Percentiles rank a stretch among this genome's conserved stretches.
These are phyloP conservation scores for Drosophila nannoptera DNA, from an alignment of 1,140 invertebrate genomes.

Conservation along the genomic window DNA sequence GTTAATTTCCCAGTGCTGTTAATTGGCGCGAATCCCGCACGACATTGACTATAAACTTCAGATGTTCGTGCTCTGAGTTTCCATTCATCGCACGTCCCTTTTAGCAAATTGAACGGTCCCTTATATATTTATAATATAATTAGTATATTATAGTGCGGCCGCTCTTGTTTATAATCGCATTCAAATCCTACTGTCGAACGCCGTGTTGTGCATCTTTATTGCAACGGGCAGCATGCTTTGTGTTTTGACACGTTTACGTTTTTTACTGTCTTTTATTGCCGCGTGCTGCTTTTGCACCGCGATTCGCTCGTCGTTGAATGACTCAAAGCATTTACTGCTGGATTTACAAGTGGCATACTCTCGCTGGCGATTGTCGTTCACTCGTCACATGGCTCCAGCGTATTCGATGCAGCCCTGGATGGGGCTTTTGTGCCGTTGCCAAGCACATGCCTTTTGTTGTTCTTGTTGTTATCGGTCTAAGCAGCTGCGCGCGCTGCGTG, in stretches of 20 bases:
- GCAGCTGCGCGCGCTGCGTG: slow-evolving; percentile 19
- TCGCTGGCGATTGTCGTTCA: slow-evolving; percentile 14
- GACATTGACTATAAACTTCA: not conserved
- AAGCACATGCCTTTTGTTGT: slow-evolving; percentile 17
- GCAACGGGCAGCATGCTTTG: not conserved
- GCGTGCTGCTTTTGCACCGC: slow-evolving; percentile 16
- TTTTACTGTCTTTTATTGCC: slow-evolving; percentile 38
- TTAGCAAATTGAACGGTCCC: not conserved
- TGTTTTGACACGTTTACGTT: slow-evolving; percentile 70
- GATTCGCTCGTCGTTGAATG: slow-evolving; percentile 36
- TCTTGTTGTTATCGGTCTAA: slow-evolving; percentile 32
- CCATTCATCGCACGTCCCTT: not conserved
- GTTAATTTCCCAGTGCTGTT: not conserved
- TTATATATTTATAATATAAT: not conserved
- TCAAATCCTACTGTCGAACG: not conserved
- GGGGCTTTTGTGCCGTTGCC: slow-evolving; percentile 24
- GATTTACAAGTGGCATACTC: slow-evolving; percentile 26
- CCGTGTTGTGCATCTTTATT: slow-evolving; percentile 2
- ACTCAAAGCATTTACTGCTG: slow-evolving; percentile 35
- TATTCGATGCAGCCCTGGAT: not conserved
- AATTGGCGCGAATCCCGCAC: not conserved
- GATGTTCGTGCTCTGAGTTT: slow-evolving; percentile 10
- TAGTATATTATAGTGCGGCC: not conserved
- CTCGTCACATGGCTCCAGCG: slow-evolving; percentile 36
- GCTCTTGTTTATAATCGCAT: not conserved